Conservation (phyloP, 2,888 invertebrate species). For the Calameuta idolon region DNA sequence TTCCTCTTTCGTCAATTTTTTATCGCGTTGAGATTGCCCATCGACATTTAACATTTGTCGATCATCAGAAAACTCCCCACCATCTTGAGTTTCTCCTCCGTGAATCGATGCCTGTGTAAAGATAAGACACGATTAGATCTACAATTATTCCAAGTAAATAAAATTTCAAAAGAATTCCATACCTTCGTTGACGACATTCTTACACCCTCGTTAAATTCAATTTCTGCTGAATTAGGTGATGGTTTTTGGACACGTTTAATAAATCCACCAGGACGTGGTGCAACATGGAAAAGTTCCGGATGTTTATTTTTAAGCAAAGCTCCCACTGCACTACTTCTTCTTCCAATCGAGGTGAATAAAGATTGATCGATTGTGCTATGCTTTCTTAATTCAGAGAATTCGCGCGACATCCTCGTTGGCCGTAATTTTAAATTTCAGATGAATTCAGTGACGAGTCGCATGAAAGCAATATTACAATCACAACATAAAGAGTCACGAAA, state of each 20-base stretch:
- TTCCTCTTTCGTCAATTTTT: conserved; percentile 25
- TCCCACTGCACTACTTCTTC: conserved; percentile 17
- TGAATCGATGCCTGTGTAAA: not conserved
- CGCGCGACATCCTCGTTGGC: not conserved
- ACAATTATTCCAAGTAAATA: not conserved
- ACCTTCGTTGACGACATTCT: not conserved
- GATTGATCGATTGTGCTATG: not conserved
- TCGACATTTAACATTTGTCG: not conserved
- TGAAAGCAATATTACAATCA: not conserved
- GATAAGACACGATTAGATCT: not conserved
- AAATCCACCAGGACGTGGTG: conserved; percentile 34
- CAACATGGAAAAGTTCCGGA: conserved; percentile 32
- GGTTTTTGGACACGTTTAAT: conserved; percentile 14
- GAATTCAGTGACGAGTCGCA: not conserved
- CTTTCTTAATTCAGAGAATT: not conserved
- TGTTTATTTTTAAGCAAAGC: conserved; percentile 31
- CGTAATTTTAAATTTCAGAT: not conserved
- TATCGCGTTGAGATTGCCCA: conserved; percentile 3
- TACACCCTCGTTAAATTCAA: conserved; percentile 4
- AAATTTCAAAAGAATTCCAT: not conserved
- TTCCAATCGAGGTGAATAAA: not conserved
- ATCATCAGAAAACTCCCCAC: not conserved
- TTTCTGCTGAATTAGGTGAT: conserved; percentile 6
- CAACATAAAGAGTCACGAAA: not conserved
- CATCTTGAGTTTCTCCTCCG: not conserved